These are phyloP conservation scores for Delphinapterus leucas DNA, from an alignment of 2,113 vertebrate species.

Conservation along the genomic window DNA sequence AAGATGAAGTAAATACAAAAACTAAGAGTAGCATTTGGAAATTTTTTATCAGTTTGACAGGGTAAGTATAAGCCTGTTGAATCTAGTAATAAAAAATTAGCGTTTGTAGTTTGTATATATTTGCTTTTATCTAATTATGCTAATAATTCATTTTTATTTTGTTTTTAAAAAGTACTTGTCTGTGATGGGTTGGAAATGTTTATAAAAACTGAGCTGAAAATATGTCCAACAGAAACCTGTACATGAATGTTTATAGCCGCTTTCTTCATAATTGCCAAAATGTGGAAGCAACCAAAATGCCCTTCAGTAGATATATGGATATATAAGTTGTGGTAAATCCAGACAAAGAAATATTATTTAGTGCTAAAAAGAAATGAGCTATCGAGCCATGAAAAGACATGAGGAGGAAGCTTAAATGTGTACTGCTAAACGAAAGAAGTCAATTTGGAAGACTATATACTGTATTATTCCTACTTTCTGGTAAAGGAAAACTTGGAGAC, in stretches of 20 bases:
- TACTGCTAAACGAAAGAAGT: not conserved
- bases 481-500: not conserved
- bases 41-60: not conserved
- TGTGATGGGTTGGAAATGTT: not conserved
- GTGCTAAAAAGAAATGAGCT: not conserved
- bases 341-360: not conserved
- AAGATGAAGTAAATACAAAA: not conserved
- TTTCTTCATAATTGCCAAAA: conserved; percentile 15
- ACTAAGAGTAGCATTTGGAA: not conserved
- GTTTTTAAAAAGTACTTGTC: not conserved
- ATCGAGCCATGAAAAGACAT: not conserved
- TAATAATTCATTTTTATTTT: not conserved
- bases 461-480: not conserved
- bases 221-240: not conserved
- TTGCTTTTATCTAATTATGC: not conserved
- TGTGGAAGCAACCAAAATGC: not conserved
- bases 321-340: not conserved
- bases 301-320: not conserved
- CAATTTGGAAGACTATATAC: not conserved
- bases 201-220: not conserved
- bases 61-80: not conserved
- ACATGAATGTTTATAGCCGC: not conserved
- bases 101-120: not conserved
- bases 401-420: not conserved
- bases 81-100: not conserved